Evolutionary conservation across 2,113 vertebrate species (phyloP), one percentile per base, ranked within the genome.

Genomic region (Petrocephalus zakoni): DNA sequence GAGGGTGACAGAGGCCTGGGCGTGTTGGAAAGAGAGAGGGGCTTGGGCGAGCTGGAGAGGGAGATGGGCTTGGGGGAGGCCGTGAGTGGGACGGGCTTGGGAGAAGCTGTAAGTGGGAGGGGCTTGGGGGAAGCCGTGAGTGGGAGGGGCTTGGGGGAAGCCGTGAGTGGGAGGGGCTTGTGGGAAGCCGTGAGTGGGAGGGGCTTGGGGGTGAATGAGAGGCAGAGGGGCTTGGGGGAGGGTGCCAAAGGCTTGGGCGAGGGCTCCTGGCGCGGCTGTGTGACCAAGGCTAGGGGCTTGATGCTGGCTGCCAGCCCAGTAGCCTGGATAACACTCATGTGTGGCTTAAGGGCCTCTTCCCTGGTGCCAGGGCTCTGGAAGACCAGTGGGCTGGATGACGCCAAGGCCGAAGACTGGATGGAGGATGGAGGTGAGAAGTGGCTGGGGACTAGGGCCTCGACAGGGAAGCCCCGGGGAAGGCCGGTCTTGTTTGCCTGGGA

Each of bases 261-360:
- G 88, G 94, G 90, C 92, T 97, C 96, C 92, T 95, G 96, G 93
- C 94, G 96, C 92, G 96, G 93, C 93, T 96, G 95, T 92, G 95
- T 94, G 94, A 96, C 93, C 94, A 96, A 94, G 92, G 96, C 94
- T 91, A 95, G 92, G 91, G 97, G 95, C 93, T 96, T 97, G 93
- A 94, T 93, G 93, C 93, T 95, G 91, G 96, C 93, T 90, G 96
- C 95, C 94, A 96, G 93, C 93, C 97, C 97, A 21, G 96, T 97
- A 93, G 97, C 94, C 94, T 98, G 97, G 93, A 99, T 98, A 89
- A 98, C 97, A 93, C 98, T 98, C 91, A 96, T 96, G 91, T 98
- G 97, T 96, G 97, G 96, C 95, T 97, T 97, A 94, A 95, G 93
- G 94, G 95, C 94, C 93, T 96, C 96, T 93, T 96, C 96, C 94